Conservation (phyloP, 2,888 invertebrate species). For the Timandra comae region DNA sequence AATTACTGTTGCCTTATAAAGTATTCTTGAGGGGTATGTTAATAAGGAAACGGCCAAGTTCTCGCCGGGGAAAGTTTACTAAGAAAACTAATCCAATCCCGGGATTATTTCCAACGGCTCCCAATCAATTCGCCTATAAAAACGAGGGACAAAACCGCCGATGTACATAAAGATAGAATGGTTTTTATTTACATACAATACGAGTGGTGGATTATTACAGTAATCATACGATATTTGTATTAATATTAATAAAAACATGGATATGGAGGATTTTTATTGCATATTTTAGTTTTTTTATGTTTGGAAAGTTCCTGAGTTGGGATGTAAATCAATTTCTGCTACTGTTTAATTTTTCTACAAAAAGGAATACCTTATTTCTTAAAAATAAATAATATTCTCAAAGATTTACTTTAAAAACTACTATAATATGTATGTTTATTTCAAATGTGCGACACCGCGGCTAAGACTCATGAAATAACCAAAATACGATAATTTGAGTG, state of each 20-base stretch:
- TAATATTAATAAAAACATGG: no score
- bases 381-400: no score
- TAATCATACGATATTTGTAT: slow-evolving; percentile 1
- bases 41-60: slow-evolving; percentile 44
- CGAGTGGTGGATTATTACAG: slow-evolving; percentile 5
- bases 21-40: slow-evolving; percentile 47
- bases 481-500: slow-evolving; percentile 64
- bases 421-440: no score
- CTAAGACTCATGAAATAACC: slow-evolving; percentile 44
- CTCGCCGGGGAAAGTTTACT: slow-evolving; percentile 39
- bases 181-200: slow-evolving; percentile 4
- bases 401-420: no score
- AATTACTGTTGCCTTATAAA: slow-evolving; percentile 43
- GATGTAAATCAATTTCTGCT: no score
- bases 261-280: no score
- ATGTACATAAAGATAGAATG: slow-evolving; percentile 10
- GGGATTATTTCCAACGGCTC: slow-evolving; percentile 58
- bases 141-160: slow-evolving; percentile 43
- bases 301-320: no score
- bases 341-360: no score
- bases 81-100: slow-evolving; percentile 60
- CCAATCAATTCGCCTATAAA: slow-evolving; percentile 69
- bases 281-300: no score
- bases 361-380: no score
- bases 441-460: neutral